These are phyloP conservation scores for Maccullochella peelii DNA, from an alignment of 2,113 vertebrate species.

Conservation along the genomic window DNA sequence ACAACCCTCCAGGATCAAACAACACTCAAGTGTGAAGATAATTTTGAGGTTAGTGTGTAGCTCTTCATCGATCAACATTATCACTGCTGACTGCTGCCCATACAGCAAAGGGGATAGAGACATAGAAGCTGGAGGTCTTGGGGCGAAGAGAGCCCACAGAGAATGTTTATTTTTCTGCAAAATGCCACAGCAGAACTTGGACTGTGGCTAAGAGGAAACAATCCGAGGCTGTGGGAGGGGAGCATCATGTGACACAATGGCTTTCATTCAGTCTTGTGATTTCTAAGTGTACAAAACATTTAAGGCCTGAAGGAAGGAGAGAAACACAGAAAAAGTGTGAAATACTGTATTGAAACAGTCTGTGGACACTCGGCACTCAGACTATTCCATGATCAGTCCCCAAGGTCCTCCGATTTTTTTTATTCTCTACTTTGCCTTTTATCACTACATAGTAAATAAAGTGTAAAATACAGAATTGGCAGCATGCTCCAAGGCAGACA, in stretches of 20 bases:
- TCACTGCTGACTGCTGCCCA: constrained; percentile 23
- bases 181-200: constrained; percentile 35
- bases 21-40: constrained; percentile 34
- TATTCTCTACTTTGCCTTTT: background rate
- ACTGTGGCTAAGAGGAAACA: constrained; percentile 36
- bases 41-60: constrained; percentile 17
- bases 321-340: constrained; percentile 9
- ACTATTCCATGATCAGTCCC: constrained; percentile 15
- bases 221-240: constrained; percentile 43
- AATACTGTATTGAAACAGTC: background rate
- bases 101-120: background rate
- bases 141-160: background rate
- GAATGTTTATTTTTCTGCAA: constrained; percentile 12
- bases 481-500: background rate
- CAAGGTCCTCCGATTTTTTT: background rate
- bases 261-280: constrained; percentile 81
- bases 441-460: background rate
- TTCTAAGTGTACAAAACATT: constrained; percentile 60
- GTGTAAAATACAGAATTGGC: background rate
- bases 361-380: background rate
- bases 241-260: constrained; percentile 76
- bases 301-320: constrained; percentile 44
- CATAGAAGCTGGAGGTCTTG: background rate
- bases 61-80: constrained; percentile 19
- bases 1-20: constrained; percentile 33